A percentile compares a stretch with the other conserved stretches of the same genome.
These are phyloP conservation scores for Amphipyra tragopoginis DNA, from an alignment of 2,888 invertebrate species.

Conservation along the genomic window DNA sequence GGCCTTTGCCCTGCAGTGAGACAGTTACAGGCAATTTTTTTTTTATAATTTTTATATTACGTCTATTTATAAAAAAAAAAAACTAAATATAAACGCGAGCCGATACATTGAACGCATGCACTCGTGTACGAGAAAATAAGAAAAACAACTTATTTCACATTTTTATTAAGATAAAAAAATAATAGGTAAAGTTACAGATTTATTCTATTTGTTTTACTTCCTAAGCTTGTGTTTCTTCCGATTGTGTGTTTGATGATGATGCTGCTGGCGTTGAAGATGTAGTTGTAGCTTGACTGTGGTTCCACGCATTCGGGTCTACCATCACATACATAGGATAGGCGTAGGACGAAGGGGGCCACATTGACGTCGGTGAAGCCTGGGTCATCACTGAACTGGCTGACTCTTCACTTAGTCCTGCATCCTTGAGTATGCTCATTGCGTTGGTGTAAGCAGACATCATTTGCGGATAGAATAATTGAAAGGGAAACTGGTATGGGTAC, in stretches of 20 bases:
- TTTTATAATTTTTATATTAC: too few species aligned
- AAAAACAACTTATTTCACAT: slow-evolving; percentile 8
- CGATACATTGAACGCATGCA: too few species aligned
- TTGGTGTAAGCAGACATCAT: slow-evolving; percentile 79
- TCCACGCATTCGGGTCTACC: slow-evolving; percentile 80
- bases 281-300: slow-evolving; percentile 66
- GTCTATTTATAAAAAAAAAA: too few species aligned
- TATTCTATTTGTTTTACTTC: not conserved
- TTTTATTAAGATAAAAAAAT: slow-evolving; percentile 45
- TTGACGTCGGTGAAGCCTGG: slow-evolving; percentile 61
- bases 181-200: slow-evolving; percentile 38
- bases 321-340: slow-evolving; percentile 82
- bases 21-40: too few species aligned
- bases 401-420: slow-evolving; percentile 72
- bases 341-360: slow-evolving; percentile 75
- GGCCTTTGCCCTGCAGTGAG: too few species aligned
- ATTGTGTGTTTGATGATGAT: slow-evolving; percentile 38
- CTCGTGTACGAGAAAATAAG: slow-evolving; percentile 7
- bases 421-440: slow-evolving; percentile 75
- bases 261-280: slow-evolving; percentile 59
- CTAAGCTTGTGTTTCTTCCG: slow-evolving; percentile 51
- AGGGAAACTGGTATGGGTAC: slow-evolving; percentile 70
- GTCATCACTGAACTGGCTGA: slow-evolving; percentile 62
- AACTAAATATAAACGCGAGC: too few species aligned
- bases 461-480: slow-evolving; percentile 80